Conservation (phyloP, 2,888 invertebrate genomes). For the Tyria jacobaeae region DNA sequence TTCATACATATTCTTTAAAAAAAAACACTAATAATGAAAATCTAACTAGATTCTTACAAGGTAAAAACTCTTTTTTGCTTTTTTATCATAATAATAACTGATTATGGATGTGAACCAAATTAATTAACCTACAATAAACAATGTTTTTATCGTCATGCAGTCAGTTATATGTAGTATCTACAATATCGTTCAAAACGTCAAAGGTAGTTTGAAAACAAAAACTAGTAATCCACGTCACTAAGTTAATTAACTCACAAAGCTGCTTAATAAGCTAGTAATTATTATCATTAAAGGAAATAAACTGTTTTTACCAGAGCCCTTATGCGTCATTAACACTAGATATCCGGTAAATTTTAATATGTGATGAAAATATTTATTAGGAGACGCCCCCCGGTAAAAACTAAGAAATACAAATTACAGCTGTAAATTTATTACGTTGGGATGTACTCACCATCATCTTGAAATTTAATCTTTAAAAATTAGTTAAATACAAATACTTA, state of each 20-base stretch:
- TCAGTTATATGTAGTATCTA: background rate
- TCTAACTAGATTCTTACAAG: background rate
- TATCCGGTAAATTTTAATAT: slow-evolving; percentile 29
- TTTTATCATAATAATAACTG: background rate
- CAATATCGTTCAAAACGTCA: slow-evolving; percentile 28
- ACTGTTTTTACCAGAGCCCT: slow-evolving; percentile 20
- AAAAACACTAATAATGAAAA: background rate
- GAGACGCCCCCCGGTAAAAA: slow-evolving; percentile 64
- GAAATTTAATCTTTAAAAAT: slow-evolving; percentile 20
- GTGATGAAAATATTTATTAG: slow-evolving; percentile 27
- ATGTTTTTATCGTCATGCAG: background rate
- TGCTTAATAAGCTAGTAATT: slow-evolving; percentile 11
- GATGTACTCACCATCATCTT: slow-evolving; percentile 72
- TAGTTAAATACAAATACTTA: slow-evolving; percentile 9
- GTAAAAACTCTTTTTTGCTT: background rate
- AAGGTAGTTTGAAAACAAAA: slow-evolving; percentile 27
- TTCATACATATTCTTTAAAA: too few species aligned
- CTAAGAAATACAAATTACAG: slow-evolving; percentile 16
- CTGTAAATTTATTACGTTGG: background rate
- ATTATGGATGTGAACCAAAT: background rate
- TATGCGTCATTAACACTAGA: slow-evolving; percentile 27
- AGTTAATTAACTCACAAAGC: slow-evolving; percentile 30
- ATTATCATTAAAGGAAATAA: slow-evolving; percentile 20
- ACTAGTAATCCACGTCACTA: slow-evolving; percentile 48
- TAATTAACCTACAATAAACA: background rate